These are phyloP conservation scores for Chrysopilus asiliformis DNA, from an alignment of 2,888 invertebrate genomes.

Conservation along the genomic window DNA sequence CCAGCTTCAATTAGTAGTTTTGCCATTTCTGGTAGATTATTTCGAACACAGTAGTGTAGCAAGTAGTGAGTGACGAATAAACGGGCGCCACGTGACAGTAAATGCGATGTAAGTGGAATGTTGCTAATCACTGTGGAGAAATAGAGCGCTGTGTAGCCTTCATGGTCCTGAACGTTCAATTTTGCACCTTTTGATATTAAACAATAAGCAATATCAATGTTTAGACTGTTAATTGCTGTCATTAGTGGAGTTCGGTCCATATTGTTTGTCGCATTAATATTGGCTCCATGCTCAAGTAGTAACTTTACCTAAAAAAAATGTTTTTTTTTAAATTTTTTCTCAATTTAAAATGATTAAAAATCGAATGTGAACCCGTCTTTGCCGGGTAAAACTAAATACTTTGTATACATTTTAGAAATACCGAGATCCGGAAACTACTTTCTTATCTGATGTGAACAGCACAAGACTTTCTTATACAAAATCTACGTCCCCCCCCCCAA, in stretches of 20 bases:
- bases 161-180: slow-evolving; percentile 53
- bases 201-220: slow-evolving; percentile 38
- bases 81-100: slow-evolving; percentile 52
- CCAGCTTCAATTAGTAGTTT: slow-evolving; percentile 24
- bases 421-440: neutral
- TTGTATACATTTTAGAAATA: neutral
- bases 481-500: neutral
- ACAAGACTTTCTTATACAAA: no score
- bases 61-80: slow-evolving; percentile 56
- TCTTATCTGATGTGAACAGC: neutral
- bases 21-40: slow-evolving; percentile 40
- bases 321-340: neutral
- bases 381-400: neutral
- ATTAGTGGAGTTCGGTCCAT: slow-evolving; percentile 44
- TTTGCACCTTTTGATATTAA: slow-evolving; percentile 47
- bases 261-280: slow-evolving; percentile 46
- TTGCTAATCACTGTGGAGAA: slow-evolving; percentile 26
- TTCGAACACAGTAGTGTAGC: slow-evolving; percentile 51
- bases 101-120: slow-evolving; percentile 22
- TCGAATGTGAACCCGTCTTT: neutral
- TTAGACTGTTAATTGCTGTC: slow-evolving; percentile 25
- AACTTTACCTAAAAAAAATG: slow-evolving; percentile 37
- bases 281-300: slow-evolving; percentile 41
- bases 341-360: neutral
- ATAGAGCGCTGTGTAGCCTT: slow-evolving; percentile 36